These are phyloP conservation scores for Ginglymostoma cirratum DNA, from an alignment of 2,113 vertebrate species.

Conservation along the genomic window DNA sequence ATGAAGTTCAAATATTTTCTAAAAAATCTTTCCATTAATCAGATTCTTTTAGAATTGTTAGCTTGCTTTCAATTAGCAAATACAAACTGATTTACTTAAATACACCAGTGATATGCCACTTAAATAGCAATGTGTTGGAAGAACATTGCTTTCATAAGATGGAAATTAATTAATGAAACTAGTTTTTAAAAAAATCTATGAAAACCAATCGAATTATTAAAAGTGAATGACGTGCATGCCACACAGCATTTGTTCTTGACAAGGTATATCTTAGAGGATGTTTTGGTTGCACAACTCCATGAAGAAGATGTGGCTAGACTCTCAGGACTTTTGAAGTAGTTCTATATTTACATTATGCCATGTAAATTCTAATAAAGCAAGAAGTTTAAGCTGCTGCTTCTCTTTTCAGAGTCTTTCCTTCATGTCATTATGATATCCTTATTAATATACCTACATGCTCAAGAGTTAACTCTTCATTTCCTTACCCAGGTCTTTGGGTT, in stretches of 20 bases:
- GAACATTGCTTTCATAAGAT: not conserved
- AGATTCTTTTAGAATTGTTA: not conserved
- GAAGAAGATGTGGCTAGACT: too few relatives aligned
- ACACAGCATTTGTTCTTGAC: not conserved
- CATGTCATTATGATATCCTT: too few relatives aligned
- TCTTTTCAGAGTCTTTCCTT: too few relatives aligned
- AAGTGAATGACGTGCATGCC: not conserved
- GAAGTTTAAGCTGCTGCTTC: too few relatives aligned
- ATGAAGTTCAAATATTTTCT: not conserved
- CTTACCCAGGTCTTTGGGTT: too few relatives aligned
- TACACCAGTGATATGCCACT: not conserved
- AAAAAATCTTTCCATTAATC: not conserved
- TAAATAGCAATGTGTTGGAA: not conserved
- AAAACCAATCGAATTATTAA: not conserved
- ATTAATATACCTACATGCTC: too few relatives aligned
- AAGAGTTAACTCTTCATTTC: too few relatives aligned
- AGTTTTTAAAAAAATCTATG: not conserved
- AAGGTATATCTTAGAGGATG: too few relatives aligned
- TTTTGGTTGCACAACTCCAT: too few relatives aligned
- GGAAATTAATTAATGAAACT: not conserved
- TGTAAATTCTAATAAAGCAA: too few relatives aligned
- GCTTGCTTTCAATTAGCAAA: not conserved
- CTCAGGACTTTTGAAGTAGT: too few relatives aligned
- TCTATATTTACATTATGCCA: too few relatives aligned
- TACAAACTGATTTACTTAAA: not conserved